Evolutionary conservation across 1,140 invertebrate species (phyloP).

Genomic region (Drosophila triauraria): DNA sequence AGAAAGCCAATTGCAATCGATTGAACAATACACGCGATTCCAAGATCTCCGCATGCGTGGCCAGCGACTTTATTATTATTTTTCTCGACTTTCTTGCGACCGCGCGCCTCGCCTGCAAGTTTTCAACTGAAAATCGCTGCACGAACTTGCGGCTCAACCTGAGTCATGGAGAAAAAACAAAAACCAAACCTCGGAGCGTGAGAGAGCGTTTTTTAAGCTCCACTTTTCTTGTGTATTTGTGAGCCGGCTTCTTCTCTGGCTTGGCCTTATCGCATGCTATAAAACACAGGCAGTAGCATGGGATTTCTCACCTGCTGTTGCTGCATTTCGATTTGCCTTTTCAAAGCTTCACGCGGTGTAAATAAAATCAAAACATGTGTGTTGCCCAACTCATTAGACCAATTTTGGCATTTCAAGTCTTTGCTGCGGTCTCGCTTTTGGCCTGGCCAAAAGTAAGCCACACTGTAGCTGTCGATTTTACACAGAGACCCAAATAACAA

Average conservation of each 20-base stretch:
- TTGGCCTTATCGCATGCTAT: slow-evolving; percentile 47
- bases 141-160: slow-evolving; percentile 22
- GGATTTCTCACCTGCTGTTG: slow-evolving; percentile 38
- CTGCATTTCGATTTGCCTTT: slow-evolving; percentile 32
- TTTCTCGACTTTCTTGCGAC: slow-evolving; percentile 22
- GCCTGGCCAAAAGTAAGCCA: slow-evolving; percentile 30
- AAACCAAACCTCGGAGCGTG: slow-evolving; percentile 6
- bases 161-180: slow-evolving; percentile 23
- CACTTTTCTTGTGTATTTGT: slow-evolving; percentile 30
- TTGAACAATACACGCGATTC: slow-evolving; percentile 49
- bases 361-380: slow-evolving; percentile 53
- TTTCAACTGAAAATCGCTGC: slow-evolving; percentile 53
- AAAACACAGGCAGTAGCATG: slow-evolving; percentile 17
- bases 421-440: slow-evolving; percentile 27
- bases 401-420: slow-evolving; percentile 44
- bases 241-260: slow-evolving; percentile 28
- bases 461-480: slow-evolving; percentile 12
- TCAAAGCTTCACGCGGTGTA: slow-evolving; percentile 23
- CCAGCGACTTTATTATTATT: slow-evolving; percentile 18
- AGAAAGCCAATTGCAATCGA: slow-evolving; percentile 56
- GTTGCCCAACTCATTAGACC: slow-evolving; percentile 56
- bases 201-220: slow-evolving; percentile 19
- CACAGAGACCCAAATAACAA: not conserved
- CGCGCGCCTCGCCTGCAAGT: slow-evolving; percentile 56
- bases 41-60: slow-evolving; percentile 55